Percentiles rank a stretch among this genome's conserved stretches.
These are phyloP conservation scores for Scomber scombrus DNA, from an alignment of 2,113 vertebrate genomes.

Conservation along the genomic window DNA sequence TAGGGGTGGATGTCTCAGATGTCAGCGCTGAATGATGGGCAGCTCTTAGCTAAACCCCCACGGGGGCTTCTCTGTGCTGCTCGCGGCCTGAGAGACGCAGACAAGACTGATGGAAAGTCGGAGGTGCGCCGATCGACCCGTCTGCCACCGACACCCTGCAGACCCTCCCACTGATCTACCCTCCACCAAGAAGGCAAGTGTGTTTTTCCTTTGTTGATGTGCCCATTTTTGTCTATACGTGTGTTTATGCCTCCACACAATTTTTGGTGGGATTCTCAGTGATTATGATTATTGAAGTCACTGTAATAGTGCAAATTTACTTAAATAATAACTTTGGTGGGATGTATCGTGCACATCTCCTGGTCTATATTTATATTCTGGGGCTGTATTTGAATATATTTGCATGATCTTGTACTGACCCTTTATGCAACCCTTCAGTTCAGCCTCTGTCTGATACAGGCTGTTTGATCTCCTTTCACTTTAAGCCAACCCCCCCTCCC, in stretches of 20 bases:
- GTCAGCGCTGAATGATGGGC: slow-evolving; percentile 72
- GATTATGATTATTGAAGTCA: too few relatives aligned
- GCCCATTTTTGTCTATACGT: neutral
- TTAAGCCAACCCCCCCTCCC: too few relatives aligned
- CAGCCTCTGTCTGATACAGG: too few relatives aligned
- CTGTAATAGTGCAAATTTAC: too few relatives aligned
- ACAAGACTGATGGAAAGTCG: slow-evolving; percentile 55
- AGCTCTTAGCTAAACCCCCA: slow-evolving; percentile 64
- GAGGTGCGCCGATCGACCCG: slow-evolving; percentile 23
- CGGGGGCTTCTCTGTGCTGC: slow-evolving; percentile 44
- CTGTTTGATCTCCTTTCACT: too few relatives aligned
- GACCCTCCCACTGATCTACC: neutral
- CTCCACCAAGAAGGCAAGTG: neutral
- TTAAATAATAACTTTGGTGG: too few relatives aligned
- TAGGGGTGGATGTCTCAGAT: slow-evolving; percentile 50
- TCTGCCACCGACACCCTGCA: slow-evolving; percentile 21
- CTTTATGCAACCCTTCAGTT: too few relatives aligned
- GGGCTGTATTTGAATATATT: too few relatives aligned
- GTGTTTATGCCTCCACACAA: neutral
- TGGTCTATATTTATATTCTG: too few relatives aligned
- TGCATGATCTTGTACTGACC: too few relatives aligned
- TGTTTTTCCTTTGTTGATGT: neutral
- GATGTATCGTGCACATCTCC: too few relatives aligned
- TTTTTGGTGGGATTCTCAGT: too few relatives aligned
- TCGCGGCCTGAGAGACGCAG: slow-evolving; percentile 48